These are phyloP conservation scores for Globia sparganii DNA, from an alignment of 2,888 invertebrate species.

Conservation along the genomic window DNA sequence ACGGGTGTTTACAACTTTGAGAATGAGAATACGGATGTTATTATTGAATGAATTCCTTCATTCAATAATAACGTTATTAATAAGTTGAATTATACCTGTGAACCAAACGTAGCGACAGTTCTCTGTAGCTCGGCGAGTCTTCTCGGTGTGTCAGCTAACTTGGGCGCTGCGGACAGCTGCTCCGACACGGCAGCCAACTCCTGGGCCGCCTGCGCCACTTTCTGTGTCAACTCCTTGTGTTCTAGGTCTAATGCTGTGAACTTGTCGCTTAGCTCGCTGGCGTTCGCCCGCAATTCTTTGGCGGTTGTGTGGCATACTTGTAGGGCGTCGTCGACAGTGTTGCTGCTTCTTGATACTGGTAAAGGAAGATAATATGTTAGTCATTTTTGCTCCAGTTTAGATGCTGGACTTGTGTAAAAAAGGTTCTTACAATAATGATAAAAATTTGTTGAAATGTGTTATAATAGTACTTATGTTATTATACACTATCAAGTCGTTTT, in stretches of 20 bases:
- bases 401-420: background rate
- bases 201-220: slow-evolving; percentile 83
- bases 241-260: slow-evolving; percentile 90
- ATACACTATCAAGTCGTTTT: background rate
- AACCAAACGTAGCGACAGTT: slow-evolving; percentile 91
- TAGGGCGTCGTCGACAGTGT: slow-evolving; percentile 92
- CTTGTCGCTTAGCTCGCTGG: slow-evolving; percentile 90
- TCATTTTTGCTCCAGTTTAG: background rate
- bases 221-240: slow-evolving; percentile 82
- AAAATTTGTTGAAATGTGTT: background rate
- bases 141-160: slow-evolving; percentile 90
- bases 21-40: background rate
- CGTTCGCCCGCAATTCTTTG: slow-evolving; percentile 92
- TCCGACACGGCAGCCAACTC: slow-evolving; percentile 90
- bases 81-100: slow-evolving; percentile 87
- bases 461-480: background rate
- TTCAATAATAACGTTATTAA: too few relatives aligned
- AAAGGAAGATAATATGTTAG: slow-evolving; percentile 35
- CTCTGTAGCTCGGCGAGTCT: slow-evolving; percentile 89
- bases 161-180: slow-evolving; percentile 90
- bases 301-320: slow-evolving; percentile 93
- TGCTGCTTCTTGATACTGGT: slow-evolving; percentile 92
- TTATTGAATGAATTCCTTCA: background rate
- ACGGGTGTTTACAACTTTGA: background rate
- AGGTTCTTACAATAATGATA: background rate